Evolutionary conservation across 2,797 vertebrate species (phyloP).

Genomic region (Tragelaphus eurycerus): DNA sequence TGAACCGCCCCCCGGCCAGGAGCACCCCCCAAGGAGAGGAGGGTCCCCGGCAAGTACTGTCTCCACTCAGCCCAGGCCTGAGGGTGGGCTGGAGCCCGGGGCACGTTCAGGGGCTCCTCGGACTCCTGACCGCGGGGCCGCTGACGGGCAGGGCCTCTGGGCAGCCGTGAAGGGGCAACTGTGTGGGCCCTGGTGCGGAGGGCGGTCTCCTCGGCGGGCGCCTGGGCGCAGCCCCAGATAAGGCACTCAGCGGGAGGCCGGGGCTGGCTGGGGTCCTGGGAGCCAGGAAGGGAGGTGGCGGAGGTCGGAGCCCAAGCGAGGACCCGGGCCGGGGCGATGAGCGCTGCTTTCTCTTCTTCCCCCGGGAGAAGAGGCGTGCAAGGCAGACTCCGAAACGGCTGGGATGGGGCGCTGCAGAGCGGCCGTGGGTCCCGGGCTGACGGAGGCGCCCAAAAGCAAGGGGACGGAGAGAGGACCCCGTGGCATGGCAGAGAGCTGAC

Average conservation of each 20-base stretch:
- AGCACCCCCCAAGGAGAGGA: not conserved
- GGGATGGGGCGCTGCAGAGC: not conserved
- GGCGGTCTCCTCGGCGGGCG: not conserved
- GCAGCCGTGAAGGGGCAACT: not conserved
- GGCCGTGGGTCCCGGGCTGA: not conserved
- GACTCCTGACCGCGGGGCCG: rapidly evolving
- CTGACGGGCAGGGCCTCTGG: not conserved
- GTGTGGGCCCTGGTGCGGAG: not conserved
- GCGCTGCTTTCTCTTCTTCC: not conserved
- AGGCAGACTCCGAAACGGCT: not conserved
- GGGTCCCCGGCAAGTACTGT: not conserved
- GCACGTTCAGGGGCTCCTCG: not conserved
- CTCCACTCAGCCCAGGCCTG: not conserved
- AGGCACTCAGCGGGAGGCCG: constrained; percentile 66
- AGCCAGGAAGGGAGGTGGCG: not conserved
- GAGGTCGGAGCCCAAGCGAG: not conserved
- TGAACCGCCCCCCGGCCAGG: not conserved
- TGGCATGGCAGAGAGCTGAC: rapidly evolving
- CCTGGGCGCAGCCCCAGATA: constrained; percentile 31
- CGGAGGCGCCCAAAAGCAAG: not conserved
- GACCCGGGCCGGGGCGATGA: rapidly evolving
- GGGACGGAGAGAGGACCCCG: not conserved
- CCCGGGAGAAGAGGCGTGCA: not conserved
- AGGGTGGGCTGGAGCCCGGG: not conserved
- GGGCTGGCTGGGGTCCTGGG: not conserved